Evolutionary conservation across 2,797 vertebrate genomes (phyloP), one percentile per base, ranked within the genome.

Genomic region (Arrhamphus sclerolepis): DNA sequence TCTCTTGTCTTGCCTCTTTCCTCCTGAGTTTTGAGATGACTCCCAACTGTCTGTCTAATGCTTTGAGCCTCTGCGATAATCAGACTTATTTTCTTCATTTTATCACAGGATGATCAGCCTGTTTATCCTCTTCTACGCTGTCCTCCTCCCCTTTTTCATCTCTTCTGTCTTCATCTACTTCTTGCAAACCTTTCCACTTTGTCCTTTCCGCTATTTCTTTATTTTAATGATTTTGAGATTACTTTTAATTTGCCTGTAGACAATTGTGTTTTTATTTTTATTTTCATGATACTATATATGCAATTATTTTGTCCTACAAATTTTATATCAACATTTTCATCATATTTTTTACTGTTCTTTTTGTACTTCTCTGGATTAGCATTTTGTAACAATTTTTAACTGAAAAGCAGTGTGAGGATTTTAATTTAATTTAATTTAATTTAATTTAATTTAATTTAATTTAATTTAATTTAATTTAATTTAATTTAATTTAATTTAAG

Each of bases 11-110:
- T 92, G 88, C 80, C 77, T 88, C 91, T 93, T 95, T 90, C 91
- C 95, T 96, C 92, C 83, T 87, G 95, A 96, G 92, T 96, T 96
- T 95, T 92, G 91, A 95, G 94, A 95, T 91, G 94, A 91, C 94
- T 98, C 92, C 82, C 84, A 82, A 92, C 95, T 95, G 95, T 95
- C 96, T 94, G 86, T 93, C 92, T 92, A 93, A 93, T 89, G 92
- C 92, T 92, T 91, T 91, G 90, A 71, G 89, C 83, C 89, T 92
- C 94, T 93, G 93, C 89, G 92, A 96, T 96, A 95, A 96, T 96
- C 94, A 93, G 92, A 92, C 90, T 93, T 93, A 94, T 95, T 95
- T 96, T 93, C 91, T 91, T 91, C 88, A 80, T 94, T 91, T 94
- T 92, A 95, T 92, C 93, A 92, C 90, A 90, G 93, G 91, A 93